Conservation (phyloP, 2,797 vertebrate species). For the Hoplostethus mediterraneus region DNA sequence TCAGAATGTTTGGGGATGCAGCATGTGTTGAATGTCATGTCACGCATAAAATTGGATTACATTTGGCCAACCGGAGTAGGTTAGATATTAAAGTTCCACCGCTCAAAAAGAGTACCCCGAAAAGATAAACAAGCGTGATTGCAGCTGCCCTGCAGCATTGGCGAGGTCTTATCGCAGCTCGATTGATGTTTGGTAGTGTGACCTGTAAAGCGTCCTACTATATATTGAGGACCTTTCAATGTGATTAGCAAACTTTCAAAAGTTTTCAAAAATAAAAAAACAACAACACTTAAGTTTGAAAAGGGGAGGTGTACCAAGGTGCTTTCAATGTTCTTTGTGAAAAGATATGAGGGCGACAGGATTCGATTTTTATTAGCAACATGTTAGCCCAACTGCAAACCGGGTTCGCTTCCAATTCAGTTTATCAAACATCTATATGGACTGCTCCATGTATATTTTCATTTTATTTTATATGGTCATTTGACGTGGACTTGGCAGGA, state of each 20-base stretch:
- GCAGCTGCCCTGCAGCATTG: constrained; percentile 29
- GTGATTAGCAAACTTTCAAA: constrained; percentile 43
- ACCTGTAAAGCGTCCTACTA: constrained; percentile 20
- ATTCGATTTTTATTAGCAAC: constrained; percentile 2
- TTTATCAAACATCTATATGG: not conserved
- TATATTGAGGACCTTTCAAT: constrained; percentile 9
- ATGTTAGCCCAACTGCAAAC: not conserved
- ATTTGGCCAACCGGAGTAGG: constrained; percentile 51
- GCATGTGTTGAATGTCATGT: constrained; percentile 67
- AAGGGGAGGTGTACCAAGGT: not conserved
- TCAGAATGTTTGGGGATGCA: constrained; percentile 57
- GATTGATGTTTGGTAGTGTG: constrained; percentile 33
- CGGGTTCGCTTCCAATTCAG: not conserved
- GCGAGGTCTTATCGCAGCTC: constrained; percentile 30
- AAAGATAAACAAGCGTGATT: constrained; percentile 38
- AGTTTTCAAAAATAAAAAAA: constrained; percentile 24
- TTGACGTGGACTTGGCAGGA: not conserved
- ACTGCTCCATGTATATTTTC: not conserved
- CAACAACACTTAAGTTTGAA: constrained; percentile 11
- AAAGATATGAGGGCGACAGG: not conserved
- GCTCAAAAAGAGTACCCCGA: constrained; percentile 8
- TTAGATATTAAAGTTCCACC: constrained; percentile 39
- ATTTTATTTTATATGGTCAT: no score
- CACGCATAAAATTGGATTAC: constrained; percentile 63
- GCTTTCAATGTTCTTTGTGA: constrained; percentile 8